Conservation (phyloP, 2,113 vertebrate genomes). For the Myotis yumanensis region DNA sequence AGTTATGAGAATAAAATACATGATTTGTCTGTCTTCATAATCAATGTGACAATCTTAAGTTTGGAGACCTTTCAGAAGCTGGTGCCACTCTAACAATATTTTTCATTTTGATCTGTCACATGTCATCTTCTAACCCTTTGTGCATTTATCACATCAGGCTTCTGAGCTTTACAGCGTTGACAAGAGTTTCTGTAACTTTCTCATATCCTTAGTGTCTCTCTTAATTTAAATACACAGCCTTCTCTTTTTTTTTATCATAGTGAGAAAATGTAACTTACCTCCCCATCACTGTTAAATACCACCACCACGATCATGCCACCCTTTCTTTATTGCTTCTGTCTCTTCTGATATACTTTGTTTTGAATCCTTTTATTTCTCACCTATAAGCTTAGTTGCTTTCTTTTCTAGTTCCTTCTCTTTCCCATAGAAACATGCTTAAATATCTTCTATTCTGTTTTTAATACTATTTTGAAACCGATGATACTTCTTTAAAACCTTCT, state of each 20-base stretch:
- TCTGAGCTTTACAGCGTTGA: neutral
- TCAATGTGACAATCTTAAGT: neutral
- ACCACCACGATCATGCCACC: too few relatives aligned
- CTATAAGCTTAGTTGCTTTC: neutral
- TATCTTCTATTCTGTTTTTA: neutral
- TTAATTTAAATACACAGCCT: neutral
- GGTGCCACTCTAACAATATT: neutral
- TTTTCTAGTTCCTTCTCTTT: neutral
- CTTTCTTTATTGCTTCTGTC: neutral
- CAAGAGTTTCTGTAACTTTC: neutral
- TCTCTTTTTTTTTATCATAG: neutral
- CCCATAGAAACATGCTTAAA: neutral
- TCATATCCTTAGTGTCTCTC: neutral
- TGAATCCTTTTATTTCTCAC: neutral
- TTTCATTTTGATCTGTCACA: neutral
- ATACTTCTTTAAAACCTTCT: neutral
- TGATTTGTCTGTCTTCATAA: neutral
- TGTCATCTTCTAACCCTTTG: neutral
- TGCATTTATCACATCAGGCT: neutral
- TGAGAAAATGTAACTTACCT: neutral
- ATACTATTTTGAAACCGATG: neutral
- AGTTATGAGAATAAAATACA: neutral
- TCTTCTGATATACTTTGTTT: neutral
- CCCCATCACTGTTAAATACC: neutral
- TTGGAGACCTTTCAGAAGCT: neutral